Evolutionary conservation across 2,113 vertebrate species (phyloP).

Genomic region (Stegostoma tigrinum): DNA sequence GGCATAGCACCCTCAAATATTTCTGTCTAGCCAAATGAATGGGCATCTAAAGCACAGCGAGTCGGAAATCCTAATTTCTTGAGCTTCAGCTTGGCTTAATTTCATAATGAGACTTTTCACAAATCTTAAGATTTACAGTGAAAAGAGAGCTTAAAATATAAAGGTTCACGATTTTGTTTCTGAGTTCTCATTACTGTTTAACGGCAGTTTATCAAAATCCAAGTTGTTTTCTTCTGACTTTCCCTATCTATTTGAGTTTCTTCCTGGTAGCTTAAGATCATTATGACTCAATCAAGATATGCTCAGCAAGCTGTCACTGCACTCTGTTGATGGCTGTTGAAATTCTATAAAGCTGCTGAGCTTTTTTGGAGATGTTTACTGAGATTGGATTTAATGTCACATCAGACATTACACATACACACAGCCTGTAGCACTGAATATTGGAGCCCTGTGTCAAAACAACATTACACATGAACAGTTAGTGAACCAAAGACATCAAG

Average conservation of each 20-base stretch:
- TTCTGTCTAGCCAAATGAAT: not conserved
- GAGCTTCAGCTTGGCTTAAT: not conserved
- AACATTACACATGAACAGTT: not conserved
- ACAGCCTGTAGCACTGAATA: not conserved
- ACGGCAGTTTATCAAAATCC: not conserved
- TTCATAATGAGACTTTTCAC: not conserved
- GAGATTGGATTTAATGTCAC: slow-evolving; percentile 12
- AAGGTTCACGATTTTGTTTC: not conserved
- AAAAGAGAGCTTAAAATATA: not conserved
- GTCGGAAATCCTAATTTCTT: not conserved
- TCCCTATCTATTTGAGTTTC: not conserved
- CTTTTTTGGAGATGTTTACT: not conserved
- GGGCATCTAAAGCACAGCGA: not conserved
- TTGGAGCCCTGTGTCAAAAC: not conserved
- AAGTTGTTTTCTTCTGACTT: not conserved
- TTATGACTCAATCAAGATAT: not conserved
- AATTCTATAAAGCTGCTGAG: not conserved
- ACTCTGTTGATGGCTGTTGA: not conserved
- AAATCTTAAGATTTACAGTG: not conserved
- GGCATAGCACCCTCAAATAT: not conserved
- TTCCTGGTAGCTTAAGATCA: not conserved
- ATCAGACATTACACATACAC: not conserved
- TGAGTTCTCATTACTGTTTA: not conserved
- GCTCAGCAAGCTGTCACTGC: not conserved
- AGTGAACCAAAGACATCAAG: not conserved